These are phyloP conservation scores for Copidosoma floridanum DNA, from an alignment of 1,140 invertebrate species.

Conservation along the genomic window DNA sequence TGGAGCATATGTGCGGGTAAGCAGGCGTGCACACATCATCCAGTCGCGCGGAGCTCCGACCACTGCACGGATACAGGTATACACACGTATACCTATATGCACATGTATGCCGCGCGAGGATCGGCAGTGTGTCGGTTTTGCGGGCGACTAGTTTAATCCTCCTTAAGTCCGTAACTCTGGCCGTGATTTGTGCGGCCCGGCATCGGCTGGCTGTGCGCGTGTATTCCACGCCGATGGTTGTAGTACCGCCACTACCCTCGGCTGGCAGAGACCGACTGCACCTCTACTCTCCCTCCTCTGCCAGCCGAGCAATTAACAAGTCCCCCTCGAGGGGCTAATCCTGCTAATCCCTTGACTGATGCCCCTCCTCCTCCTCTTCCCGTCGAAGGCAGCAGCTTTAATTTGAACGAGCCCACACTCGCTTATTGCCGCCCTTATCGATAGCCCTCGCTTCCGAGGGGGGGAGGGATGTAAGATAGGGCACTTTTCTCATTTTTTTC, in stretches of 20 bases:
- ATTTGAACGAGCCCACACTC: too few species aligned
- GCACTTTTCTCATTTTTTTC: too few species aligned
- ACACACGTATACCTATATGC: background rate
- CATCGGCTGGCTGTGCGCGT: conserved; percentile 9
- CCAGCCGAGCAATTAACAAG: conserved; percentile 50
- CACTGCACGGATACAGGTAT: background rate
- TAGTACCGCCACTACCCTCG: too few species aligned
- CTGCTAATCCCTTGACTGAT: conserved; percentile 52
- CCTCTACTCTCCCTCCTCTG: conserved; percentile 18
- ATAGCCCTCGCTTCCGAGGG: background rate
- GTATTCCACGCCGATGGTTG: conserved; percentile 9
- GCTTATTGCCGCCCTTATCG: conserved; percentile 3
- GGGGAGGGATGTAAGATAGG: background rate
- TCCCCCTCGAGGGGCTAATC: conserved; percentile 48
- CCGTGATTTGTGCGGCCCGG: conserved; percentile 43
- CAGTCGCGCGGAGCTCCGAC: too few species aligned
- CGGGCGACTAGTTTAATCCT: conserved; percentile 42
- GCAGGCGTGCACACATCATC: too few species aligned
- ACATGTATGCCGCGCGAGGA: conserved; percentile 6
- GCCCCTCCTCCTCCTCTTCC: conserved; percentile 26
- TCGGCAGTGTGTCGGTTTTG: conserved; percentile 33
- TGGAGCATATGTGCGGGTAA: too few species aligned
- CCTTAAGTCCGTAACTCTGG: conserved; percentile 49
- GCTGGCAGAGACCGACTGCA: too few species aligned
- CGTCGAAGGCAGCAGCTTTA: too few species aligned